Conservation (phyloP, 2,113 vertebrate genomes). For the Dendrocopos noguchii region DNA sequence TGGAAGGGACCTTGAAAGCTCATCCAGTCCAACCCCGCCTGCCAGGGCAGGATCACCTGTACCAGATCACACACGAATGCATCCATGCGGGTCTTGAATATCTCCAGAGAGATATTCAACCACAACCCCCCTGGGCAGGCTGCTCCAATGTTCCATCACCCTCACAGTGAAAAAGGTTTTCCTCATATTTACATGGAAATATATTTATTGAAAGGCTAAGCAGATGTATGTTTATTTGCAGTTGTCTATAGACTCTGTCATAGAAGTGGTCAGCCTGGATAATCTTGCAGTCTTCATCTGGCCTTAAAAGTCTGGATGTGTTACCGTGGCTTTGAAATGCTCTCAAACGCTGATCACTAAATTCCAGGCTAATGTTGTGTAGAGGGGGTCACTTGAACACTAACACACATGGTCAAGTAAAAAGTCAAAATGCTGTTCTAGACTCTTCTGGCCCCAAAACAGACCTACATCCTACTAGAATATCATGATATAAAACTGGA, state of each 20-base stretch:
- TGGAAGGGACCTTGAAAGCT: too few relatives aligned
- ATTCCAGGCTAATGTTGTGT: conserved; percentile 16
- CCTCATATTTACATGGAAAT: too few relatives aligned
- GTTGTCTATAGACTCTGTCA: neutral
- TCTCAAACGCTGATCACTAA: neutral
- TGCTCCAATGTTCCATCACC: too few relatives aligned
- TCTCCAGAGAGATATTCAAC: too few relatives aligned
- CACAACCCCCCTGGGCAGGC: too few relatives aligned
- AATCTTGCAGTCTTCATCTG: neutral
- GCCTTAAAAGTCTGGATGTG: neutral
- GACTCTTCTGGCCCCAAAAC: conserved; percentile 5
- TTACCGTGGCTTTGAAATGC: conserved; percentile 1
- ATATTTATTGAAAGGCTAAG: neutral
- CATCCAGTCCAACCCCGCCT: too few relatives aligned
- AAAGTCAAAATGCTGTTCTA: conserved; percentile 46
- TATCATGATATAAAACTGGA: neutral
- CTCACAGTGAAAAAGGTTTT: too few relatives aligned
- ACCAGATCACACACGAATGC: too few relatives aligned
- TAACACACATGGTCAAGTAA: conserved; percentile 31
- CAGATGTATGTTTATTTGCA: neutral
- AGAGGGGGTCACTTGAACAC: conserved; percentile 3
- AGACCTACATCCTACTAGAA: conserved; percentile 12
- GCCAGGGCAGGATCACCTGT: too few relatives aligned
- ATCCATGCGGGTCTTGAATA: too few relatives aligned
- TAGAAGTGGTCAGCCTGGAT: neutral